Evolutionary conservation across 1,140 invertebrate species (phyloP), one percentile per base, ranked within the genome.

Genomic region (Drosophila funebris): DNA sequence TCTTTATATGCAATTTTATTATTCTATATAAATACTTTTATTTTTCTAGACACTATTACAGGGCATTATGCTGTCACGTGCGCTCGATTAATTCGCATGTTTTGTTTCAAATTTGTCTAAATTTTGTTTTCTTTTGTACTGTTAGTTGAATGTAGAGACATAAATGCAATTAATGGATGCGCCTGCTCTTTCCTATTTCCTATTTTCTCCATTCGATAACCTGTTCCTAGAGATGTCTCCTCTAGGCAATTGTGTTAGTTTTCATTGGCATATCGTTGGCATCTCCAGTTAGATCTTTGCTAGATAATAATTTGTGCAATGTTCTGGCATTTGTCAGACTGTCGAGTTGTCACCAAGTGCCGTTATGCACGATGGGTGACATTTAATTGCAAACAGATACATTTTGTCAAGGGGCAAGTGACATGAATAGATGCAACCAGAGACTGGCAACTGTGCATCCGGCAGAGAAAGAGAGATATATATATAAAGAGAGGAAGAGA

Each of bases 361-460:
- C 73, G 80, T 70, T 63, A 57, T 57, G 67, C 66, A 39, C 43
- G 20, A 50, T 56, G 50, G 67, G 39, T 80, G 80, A 85, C 80
- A 84, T 85, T 84, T 84, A 84, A 84, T 84, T 84, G 80, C 80
- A 80, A 85, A 80, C 81, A 84, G 80, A 84, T 84, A 80, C 80
- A 79, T 80, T 84, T 80, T 84, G 81, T 85, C 80, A 85, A 85
- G 63, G 50, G 66, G 39, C 61, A 80, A 64, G 44, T 60, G 68
- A 76, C 44, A 63, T 41, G 79, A 72, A 66, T 79, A 84, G 79
- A 61, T 73, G 48, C 67, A 44, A 37, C 39, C 29, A n/a, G 43
- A 13, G 14, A 33, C 27, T n/a, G n/a, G 58, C 29, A 76, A 66
- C 39, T 56, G 24, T 56, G 73, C 48, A 52, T 73, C 39, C 56